Evolutionary conservation across 2,797 vertebrate species (phyloP).

Genomic region (Bothrops alternatus): DNA sequence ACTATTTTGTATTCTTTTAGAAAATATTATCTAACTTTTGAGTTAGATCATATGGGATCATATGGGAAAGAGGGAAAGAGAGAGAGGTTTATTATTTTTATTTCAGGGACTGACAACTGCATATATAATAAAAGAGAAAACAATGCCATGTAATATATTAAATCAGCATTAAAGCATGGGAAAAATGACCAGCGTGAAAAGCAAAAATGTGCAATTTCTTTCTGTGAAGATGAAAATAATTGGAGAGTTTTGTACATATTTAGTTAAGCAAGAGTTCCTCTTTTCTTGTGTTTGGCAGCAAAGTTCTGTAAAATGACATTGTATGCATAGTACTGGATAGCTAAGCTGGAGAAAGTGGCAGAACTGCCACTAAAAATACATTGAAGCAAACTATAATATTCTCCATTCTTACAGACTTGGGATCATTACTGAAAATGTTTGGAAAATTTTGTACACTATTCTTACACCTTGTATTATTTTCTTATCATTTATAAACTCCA

Average conservation of each 20-base stretch:
- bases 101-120: neutral
- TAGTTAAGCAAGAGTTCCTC: neutral
- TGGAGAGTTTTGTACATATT: neutral
- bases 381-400: constrained; percentile 44
- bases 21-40: neutral
- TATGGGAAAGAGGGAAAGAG: too few relatives aligned
- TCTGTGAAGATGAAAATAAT: neutral
- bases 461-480: constrained; percentile 24
- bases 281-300: neutral
- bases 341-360: neutral
- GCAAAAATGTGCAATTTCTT: neutral
- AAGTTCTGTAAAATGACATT: neutral
- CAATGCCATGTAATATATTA: neutral
- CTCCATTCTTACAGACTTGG: constrained; percentile 30
- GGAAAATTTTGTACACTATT: constrained; percentile 23
- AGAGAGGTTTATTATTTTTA: neutral
- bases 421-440: constrained; percentile 21
- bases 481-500: constrained; percentile 23
- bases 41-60: neutral
- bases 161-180: neutral
- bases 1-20: neutral
- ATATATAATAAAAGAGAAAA: neutral
- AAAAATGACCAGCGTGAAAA: neutral
- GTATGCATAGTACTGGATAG: neutral
- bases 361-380: neutral